Evolutionary conservation across 2,797 vertebrate species (phyloP), one percentile per base, ranked within the genome.

Genomic region (Xenopus petersii): DNA sequence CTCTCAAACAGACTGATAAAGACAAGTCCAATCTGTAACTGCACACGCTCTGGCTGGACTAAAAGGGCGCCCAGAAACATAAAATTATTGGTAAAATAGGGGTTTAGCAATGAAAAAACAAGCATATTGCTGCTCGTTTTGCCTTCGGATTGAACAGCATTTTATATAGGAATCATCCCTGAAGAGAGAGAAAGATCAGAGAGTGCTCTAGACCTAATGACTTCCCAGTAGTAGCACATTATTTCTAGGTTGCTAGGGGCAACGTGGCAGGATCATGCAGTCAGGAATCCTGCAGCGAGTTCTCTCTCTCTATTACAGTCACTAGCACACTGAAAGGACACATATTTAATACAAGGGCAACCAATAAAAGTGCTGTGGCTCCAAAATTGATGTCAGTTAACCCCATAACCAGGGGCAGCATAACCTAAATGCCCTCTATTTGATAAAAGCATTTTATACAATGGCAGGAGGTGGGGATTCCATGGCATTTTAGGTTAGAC

Each of bases 201-300:
- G 60, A 13, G 59, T 54, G 51, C 36, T 59, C 33, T 33, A 6
- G 67, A 8, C 65, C 17, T 69, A 33, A 8, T 55, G 65, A 51
- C 58, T 55, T 68, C 66, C n/a, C 67, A 54, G 7, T 12, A 30
- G 51, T 56, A 69, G 67, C 51, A 71, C 67, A 75, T 71, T 16
- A 71, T 71, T 49, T 75, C 61, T 56, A 51, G 74, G 74, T 70
- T 75, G 67, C 74, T 64, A 75, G 36, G 73, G 65, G 73, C 60
- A 70, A 75, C 74, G 61, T 70, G 67, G 61, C 54, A 75, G 67
- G 26, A 64, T 70, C 51, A 48, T 13, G 67, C 74, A 33, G 54
- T 11, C 74, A 30, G 59, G 36, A 47, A 60, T 24, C 68, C 67
- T 49, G 62, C 74, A 59, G 67, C 15, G 21, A 69, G 21, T 21